Evolutionary conservation across 2,113 vertebrate species (phyloP).

Genomic region (Cinclus cinclus): DNA sequence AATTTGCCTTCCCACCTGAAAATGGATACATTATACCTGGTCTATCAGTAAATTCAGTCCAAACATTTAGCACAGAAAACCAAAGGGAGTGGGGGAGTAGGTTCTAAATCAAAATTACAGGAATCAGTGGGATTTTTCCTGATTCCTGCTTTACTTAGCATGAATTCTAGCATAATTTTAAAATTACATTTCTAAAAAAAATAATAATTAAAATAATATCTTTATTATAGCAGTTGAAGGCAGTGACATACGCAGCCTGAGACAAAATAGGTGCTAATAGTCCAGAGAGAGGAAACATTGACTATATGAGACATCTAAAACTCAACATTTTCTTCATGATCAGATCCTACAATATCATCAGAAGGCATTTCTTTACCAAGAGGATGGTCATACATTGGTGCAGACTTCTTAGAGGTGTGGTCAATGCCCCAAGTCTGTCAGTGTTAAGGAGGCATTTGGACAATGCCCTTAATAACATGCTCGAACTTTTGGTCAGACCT

Average conservation of each 20-base stretch:
- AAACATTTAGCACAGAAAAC: neutral
- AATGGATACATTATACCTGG: neutral
- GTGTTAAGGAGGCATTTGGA: neutral
- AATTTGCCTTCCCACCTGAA: neutral
- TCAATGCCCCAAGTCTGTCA: neutral
- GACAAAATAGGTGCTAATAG: neutral
- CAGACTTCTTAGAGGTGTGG: neutral
- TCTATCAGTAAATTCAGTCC: neutral
- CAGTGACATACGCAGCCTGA: neutral
- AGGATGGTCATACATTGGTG: neutral
- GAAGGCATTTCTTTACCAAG: neutral
- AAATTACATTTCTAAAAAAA: neutral
- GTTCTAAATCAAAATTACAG: neutral
- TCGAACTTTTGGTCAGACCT: neutral
- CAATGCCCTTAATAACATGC: neutral
- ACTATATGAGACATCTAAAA: neutral
- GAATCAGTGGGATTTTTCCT: neutral
- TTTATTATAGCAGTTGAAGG: neutral
- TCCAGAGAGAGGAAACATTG: neutral
- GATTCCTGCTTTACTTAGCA: neutral
- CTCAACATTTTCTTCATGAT: neutral
- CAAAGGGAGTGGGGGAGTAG: rapidly evolving
- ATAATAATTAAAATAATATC: neutral
- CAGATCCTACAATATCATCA: neutral
- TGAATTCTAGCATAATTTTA: neutral